Base-by-base conservation (phyloP, 2,888 invertebrate species). In the Mermis nigrescens region DNA sequence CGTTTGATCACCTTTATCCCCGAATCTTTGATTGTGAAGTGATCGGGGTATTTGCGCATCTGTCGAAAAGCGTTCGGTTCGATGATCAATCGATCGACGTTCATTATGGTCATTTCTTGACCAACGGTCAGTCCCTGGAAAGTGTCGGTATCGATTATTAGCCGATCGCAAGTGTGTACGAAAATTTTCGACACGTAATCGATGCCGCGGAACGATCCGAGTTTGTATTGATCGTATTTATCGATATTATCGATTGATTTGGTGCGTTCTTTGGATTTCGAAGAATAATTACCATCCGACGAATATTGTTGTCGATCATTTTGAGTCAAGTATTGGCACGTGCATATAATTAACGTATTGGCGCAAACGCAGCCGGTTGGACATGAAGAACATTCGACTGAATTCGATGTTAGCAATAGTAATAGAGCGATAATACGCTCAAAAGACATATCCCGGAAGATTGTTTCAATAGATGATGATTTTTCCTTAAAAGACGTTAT, bases 21-120 rank as follows among this genome's bases (percentile, higher is more conserved):
- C 0, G 61, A 57, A 55, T 65, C 59, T 54, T 63, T 62, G 3
- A 65, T 51, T 12, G 64, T 51, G 27, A 65, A 57, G 31, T 65
- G 62, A 24, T 57, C 56, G 7, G 66, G 65, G 12, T 62, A 61
- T 26, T 38, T 59, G 12, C 57, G 57, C 29, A 65, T 61, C 15
- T 60, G 63, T n/a, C 65, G 59, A 57, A 65, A 65, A 2, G 66
- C 64, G 52, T 57, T 58, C 15, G 65, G 54, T 7, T 58, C 26
- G 22, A 65, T 60, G 53, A 62, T 60, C 28, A 66, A 32, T 24
- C 51, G 51, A 27, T 55, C 56, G 45, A 65, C 62, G 29, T 57
- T 57, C 26, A 62, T 27, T 38, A 65, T 54, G 52, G 61, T 63
- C 32, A 65, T 28, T 27, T 66, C 64, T 4, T 66, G 64, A 24